Percentiles rank a stretch among this genome's conserved stretches.
Conservation (phyloP, 2,113 vertebrate genomes). For the Spea bombifrons region DNA sequence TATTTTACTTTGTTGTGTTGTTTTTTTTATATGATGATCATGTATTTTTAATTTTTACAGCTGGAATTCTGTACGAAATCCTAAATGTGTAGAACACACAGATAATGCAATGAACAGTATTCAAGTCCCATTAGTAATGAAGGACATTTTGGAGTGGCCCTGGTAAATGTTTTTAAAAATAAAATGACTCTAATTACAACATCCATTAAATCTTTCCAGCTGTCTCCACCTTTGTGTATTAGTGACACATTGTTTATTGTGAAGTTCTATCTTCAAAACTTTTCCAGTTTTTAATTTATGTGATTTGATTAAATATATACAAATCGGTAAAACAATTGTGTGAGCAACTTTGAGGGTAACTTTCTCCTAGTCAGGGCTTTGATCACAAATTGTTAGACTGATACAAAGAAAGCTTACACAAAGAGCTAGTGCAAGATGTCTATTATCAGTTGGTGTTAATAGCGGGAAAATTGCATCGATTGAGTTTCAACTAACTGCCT, state of each 20-base stretch:
- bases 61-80: conserved; percentile 25
- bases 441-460: too few species aligned
- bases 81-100: conserved; percentile 25
- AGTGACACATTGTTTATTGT: background rate
- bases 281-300: background rate
- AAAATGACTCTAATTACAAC: conserved; percentile 14
- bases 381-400: too few species aligned
- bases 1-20: conserved; percentile 11
- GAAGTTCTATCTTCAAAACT: background rate
- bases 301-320: too few species aligned
- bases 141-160: conserved; percentile 3
- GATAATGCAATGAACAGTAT: background rate
- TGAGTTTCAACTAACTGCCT: too few species aligned
- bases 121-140: conserved; percentile 17
- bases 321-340: too few species aligned
- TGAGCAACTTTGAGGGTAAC: too few species aligned
- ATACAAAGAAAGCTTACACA: too few species aligned
- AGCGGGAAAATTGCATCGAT: too few species aligned
- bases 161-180: conserved; percentile 21
- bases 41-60: conserved; percentile 18
- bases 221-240: background rate
- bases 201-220: conserved; percentile 1
- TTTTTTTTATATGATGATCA: conserved; percentile 28
- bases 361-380: too few species aligned
- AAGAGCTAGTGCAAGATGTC: too few species aligned